Percentiles rank a stretch among this genome's conserved stretches.
Conservation (phyloP, 2,797 vertebrate genomes). For the Chaenodraco wilsoni region DNA sequence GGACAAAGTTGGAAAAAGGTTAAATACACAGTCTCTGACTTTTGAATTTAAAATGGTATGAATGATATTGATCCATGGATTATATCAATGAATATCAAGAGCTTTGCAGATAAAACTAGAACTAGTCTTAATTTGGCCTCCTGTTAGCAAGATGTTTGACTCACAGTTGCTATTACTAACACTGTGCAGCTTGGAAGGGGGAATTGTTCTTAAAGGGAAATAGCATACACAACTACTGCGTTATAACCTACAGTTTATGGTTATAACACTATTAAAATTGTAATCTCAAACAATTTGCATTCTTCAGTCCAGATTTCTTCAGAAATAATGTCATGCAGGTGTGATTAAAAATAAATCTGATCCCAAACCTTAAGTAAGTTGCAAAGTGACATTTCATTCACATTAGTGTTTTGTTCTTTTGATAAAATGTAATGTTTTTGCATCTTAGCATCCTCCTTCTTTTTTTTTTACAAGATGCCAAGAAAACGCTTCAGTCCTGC, state of each 20-base stretch:
- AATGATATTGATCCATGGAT: not conserved
- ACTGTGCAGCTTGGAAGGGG: not conserved
- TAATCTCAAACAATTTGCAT: not conserved
- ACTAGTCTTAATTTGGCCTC: not conserved
- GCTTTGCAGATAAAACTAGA: not conserved
- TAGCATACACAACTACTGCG: not conserved
- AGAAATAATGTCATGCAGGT: not conserved
- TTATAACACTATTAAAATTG: not conserved
- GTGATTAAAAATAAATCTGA: not conserved
- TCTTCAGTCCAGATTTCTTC: not conserved
- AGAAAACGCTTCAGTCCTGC: no score
- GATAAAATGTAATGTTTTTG: no score
- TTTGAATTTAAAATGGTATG: not conserved
- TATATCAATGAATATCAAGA: not conserved
- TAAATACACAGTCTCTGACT: not conserved
- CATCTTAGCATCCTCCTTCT: no score
- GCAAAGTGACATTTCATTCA: no score
- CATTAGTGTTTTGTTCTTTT: no score
- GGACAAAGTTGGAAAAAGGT: constrained; percentile 27
- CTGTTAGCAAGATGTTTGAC: not conserved
- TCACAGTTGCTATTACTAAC: not conserved
- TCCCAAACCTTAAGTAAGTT: not conserved
- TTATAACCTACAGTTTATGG: not conserved
- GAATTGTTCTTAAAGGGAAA: not conserved
- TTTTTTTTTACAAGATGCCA: no score